Conservation (phyloP, 2,888 invertebrate species). For the Stomorhina lunata region DNA sequence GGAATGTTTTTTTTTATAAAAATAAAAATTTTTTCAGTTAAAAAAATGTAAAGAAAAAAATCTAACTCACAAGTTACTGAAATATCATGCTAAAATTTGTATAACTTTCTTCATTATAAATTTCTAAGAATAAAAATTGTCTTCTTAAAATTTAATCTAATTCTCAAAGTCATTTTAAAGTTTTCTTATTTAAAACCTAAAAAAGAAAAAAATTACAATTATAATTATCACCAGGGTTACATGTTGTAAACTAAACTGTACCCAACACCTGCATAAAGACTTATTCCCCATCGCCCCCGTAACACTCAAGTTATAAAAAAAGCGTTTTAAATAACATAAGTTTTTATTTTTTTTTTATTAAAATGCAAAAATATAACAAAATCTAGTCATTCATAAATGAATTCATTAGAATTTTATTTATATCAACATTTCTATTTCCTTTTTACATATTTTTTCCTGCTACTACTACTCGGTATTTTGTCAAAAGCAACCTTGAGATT, state of each 20-base stretch:
- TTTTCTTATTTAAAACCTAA: too few species aligned
- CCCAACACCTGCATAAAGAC: background rate
- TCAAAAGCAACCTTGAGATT: conserved; percentile 47
- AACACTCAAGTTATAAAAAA: background rate
- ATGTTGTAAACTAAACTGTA: background rate
- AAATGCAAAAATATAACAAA: background rate
- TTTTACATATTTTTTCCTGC: background rate
- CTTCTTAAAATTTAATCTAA: too few species aligned
- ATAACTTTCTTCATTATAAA: too few species aligned
- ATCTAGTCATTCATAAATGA: conserved; percentile 19
- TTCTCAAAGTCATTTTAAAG: too few species aligned
- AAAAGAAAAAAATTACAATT: background rate
- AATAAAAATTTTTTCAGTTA: background rate
- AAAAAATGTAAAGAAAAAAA: background rate
- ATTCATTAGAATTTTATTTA: conserved; percentile 47
- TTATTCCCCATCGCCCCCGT: background rate
- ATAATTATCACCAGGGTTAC: background rate
- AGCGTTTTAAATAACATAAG: conserved; percentile 8
- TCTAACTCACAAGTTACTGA: too few species aligned
- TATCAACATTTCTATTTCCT: conserved; percentile 34
- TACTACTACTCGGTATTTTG: background rate
- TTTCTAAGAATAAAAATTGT: too few species aligned
- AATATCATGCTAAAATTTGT: too few species aligned
- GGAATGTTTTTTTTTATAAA: too few species aligned
- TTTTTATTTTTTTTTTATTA: background rate